Percentiles rank a stretch among this genome's conserved stretches.
Conservation (phyloP, 2,888 invertebrate genomes). For the Argynnis bischoffii region DNA sequence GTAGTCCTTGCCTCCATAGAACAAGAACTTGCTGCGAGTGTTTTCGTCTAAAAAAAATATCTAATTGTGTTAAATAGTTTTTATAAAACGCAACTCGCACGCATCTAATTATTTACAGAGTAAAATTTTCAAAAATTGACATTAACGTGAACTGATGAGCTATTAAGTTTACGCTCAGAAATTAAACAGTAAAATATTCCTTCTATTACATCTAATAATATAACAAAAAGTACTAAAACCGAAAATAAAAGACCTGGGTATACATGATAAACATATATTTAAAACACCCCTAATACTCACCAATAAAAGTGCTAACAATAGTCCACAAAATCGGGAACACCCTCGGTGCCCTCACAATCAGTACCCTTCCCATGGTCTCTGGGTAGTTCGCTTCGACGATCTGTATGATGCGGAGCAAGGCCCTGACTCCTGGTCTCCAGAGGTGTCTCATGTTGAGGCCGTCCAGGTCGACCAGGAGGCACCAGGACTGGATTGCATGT, state of each 20-base stretch:
- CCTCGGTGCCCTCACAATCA: constrained; percentile 95
- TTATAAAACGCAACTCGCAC: too few species aligned
- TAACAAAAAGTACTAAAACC: neutral
- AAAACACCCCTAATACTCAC: constrained; percentile 61
- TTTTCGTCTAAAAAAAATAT: constrained; percentile 87
- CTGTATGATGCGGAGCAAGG: constrained; percentile 83
- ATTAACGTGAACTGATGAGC: too few species aligned
- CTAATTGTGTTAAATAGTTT: neutral
- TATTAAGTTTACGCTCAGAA: too few species aligned
- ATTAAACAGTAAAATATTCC: too few species aligned
- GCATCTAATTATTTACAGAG: too few species aligned
- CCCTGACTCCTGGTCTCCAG: constrained; percentile 95
- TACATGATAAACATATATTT: neutral
- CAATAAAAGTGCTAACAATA: constrained; percentile 95
- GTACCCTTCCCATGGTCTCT: constrained; percentile 95
- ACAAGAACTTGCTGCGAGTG: constrained; percentile 94
- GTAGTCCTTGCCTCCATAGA: constrained; percentile 95
- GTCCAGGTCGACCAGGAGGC: constrained; percentile 94
- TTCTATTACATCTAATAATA: too few species aligned
- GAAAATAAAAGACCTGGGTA: neutral
- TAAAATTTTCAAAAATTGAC: too few species aligned
- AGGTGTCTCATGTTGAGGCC: constrained; percentile 97
- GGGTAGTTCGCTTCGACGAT: constrained; percentile 97
- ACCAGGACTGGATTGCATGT: constrained; percentile 94
- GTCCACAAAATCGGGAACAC: constrained; percentile 98